These are phyloP conservation scores for Phataginus tetradactyla DNA, from an alignment of 2,797 vertebrate species.

Conservation along the genomic window DNA sequence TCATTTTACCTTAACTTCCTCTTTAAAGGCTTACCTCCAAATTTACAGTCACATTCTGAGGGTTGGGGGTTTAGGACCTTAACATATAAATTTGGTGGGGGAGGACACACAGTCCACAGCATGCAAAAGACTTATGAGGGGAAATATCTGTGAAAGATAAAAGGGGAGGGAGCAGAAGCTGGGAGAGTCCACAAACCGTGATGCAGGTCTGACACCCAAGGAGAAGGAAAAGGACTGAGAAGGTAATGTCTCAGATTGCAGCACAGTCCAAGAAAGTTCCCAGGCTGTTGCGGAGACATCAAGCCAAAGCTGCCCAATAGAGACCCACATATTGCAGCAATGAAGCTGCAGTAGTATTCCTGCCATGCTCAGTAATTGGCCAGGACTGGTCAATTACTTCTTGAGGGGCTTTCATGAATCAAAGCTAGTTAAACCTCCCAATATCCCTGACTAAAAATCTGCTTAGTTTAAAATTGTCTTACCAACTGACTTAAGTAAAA, in stretches of 20 bases:
- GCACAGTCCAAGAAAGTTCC: not conserved
- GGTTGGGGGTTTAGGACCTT: not conserved
- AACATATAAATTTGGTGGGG: not conserved
- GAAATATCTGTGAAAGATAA: conserved; percentile 4
- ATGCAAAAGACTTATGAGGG: not conserved
- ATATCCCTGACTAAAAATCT: not conserved
- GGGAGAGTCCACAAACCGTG: not conserved
- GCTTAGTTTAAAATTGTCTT: conserved; percentile 48
- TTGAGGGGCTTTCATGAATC: not conserved
- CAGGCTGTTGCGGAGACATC: not conserved
- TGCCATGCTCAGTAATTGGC: not conserved
- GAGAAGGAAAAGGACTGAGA: not conserved
- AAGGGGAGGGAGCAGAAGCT: conserved; percentile 2
- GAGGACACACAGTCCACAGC: not conserved
- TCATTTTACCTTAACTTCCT: not conserved
- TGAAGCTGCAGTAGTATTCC: not conserved
- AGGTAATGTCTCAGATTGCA: not conserved
- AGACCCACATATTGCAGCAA: not conserved
- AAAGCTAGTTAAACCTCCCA: conserved; percentile 26
- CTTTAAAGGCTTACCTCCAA: not conserved
- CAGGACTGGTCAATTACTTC: not conserved
- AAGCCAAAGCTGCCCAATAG: not conserved
- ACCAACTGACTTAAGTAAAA: conserved; percentile 42
- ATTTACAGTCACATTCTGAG: conserved; percentile 26
- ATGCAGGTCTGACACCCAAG: not conserved